Evolutionary conservation across 2,797 vertebrate species (phyloP).

Genomic region (Macropodus opercularis): DNA sequence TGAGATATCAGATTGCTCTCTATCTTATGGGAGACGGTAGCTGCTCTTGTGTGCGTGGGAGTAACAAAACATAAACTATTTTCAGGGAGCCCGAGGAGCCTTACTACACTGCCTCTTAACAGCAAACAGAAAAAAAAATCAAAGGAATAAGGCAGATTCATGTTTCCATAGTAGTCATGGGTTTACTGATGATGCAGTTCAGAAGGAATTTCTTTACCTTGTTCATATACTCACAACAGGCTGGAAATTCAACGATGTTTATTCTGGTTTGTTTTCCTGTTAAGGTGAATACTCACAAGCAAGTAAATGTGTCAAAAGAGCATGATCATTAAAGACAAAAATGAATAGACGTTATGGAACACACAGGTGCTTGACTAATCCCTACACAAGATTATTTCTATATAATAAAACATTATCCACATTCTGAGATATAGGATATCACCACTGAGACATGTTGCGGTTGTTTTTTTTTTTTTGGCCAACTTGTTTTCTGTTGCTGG

Average conservation of each 20-base stretch:
- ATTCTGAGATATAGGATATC: background rate
- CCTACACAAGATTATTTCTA: background rate
- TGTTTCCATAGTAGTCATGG: slow-evolving; percentile 54
- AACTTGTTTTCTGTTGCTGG: no score
- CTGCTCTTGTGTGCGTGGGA: slow-evolving; percentile 67
- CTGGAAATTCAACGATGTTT: slow-evolving; percentile 29
- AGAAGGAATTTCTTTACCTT: slow-evolving; percentile 58
- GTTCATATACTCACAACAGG: slow-evolving; percentile 51
- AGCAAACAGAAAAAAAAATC: slow-evolving; percentile 57
- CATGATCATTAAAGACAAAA: slow-evolving; percentile 8
- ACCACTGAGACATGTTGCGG: background rate
- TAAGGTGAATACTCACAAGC: slow-evolving; percentile 27
- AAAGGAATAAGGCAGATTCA: slow-evolving; percentile 60
- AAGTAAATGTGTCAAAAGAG: slow-evolving; percentile 33
- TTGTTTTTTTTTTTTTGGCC: no score
- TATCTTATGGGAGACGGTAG: slow-evolving; percentile 69
- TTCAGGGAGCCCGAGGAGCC: slow-evolving; percentile 62
- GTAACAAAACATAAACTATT: slow-evolving; percentile 76
- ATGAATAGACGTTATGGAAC: slow-evolving; percentile 4
- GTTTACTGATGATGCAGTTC: slow-evolving; percentile 45
- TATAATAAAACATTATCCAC: background rate
- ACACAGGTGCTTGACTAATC: background rate
- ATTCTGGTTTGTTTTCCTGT: slow-evolving; percentile 22
- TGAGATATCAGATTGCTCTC: slow-evolving; percentile 76
- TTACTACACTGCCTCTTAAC: slow-evolving; percentile 63